phyloP scores from a whole-genome alignment of 2,888 invertebrate species.

The Epistrophe grossulariae region DNA sequence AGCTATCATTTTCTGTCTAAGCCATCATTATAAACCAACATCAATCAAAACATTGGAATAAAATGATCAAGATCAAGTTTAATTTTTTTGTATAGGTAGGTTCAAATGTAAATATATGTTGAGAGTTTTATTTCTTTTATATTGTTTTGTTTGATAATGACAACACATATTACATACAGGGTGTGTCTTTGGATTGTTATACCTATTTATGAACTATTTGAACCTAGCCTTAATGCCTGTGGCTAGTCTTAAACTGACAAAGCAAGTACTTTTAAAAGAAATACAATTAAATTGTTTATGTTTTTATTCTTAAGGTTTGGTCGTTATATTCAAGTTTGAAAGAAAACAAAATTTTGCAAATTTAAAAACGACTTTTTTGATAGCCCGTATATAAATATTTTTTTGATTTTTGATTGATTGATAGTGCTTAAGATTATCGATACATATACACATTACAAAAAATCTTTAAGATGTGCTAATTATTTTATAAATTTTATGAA shows the following conservation, averaged over 20 bases:
- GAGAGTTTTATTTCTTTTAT: neutral
- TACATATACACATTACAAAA: no score
- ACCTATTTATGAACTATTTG: neutral
- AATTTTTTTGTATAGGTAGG: constrained; percentile 5
- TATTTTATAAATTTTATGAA: no score
- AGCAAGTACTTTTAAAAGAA: neutral
- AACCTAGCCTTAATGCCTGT: neutral
- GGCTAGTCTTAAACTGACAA: neutral
- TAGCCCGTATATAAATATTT: no score
- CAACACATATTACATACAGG: neutral
- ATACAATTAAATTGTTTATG: neutral
- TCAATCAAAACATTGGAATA: constrained; percentile 21
- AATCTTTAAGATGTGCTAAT: no score
- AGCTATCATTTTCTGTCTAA: neutral
- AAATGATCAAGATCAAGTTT: constrained; percentile 27
- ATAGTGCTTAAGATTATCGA: no score
- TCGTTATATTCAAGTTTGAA: no score
- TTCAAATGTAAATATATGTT: neutral
- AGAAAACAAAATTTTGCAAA: no score
- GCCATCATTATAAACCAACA: constrained; percentile 23
- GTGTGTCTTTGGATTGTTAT: neutral
- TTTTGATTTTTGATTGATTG: no score
- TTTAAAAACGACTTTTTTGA: no score
- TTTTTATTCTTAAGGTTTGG: neutral
- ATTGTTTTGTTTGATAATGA: neutral